Base-by-base conservation (phyloP, 2,888 invertebrate species). In the Aphelenchoides bicaudatus region DNA sequence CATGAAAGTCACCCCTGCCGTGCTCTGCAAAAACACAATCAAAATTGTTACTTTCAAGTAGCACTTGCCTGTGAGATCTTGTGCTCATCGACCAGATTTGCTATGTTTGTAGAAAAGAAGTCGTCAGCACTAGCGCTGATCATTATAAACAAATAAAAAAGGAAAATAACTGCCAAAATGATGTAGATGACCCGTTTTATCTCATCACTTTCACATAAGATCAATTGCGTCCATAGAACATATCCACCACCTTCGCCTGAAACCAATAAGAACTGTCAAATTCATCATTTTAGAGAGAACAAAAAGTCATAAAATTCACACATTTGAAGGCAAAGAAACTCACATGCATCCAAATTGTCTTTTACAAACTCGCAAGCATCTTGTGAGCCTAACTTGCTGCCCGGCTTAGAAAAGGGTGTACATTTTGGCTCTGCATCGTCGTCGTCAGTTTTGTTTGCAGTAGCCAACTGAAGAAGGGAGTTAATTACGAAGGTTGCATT, bases 41-140 rank as follows among this genome's bases (percentile, higher is more conserved):
- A 10, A 13, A 43, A 10, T 43, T 13, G 8, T 43, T 43, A 8
- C 13, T 46, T 10, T 49, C 10, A 27, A 31, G 8, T 59, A 8
- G 82, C 82, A 31, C 82, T 75, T 62, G 81, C 82, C 67, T 82
- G 81, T 61, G 80, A 81, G 50, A 83, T 79, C 39, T 75, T 67
- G 47, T 82, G 61, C 23, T 80, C 80, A 56, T 80, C 78, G 3
- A 82, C 79, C 39, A 82, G 82, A 4, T 81, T 80, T 10, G 80
- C 75, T 59, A 83, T 72, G 8, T 80, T 74, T 13, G 81, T 80
- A 61, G 81, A 81, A 67, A 82, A 81, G 47, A 70, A 74, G 51
- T 73, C 67, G 48, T 75, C 74, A 16, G 74, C 73, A 5, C 73
- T 66, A 13, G 67, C 61, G 27, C 64, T 65, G 37, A 75, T 61